Evolutionary conservation across 2,888 invertebrate genomes (phyloP).

Genomic region (Erannis defoliaria): DNA sequence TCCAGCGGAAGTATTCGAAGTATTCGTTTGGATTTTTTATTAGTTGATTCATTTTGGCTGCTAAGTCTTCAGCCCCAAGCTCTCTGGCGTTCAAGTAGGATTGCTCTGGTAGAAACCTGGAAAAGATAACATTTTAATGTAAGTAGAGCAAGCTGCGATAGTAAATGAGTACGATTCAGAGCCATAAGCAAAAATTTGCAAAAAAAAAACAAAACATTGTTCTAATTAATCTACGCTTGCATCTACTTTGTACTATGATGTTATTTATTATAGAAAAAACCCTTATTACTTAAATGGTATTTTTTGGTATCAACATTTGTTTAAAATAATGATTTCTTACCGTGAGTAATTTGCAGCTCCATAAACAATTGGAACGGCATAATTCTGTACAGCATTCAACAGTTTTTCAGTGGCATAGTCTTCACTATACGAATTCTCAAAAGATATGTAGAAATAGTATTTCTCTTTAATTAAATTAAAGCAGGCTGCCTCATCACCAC

Average conservation of each 20-base stretch:
- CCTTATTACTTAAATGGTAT: not conserved
- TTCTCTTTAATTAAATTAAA: conserved; percentile 51
- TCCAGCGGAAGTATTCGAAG: conserved; percentile 53
- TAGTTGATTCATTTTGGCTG: conserved; percentile 48
- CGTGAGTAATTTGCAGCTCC: conserved; percentile 87
- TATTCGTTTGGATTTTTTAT: conserved; percentile 50
- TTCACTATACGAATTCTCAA: conserved; percentile 63
- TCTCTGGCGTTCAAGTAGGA: conserved; percentile 53
- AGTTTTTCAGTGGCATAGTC: conserved; percentile 70
- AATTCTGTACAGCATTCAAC: conserved; percentile 74
- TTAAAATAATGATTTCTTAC: conserved; percentile 41
- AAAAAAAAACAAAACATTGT: too few species aligned
- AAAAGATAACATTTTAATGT: conserved; percentile 38
- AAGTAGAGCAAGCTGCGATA: too few species aligned
- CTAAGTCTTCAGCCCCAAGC: conserved; percentile 43
- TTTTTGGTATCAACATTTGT: not conserved
- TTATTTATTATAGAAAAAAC: too few species aligned
- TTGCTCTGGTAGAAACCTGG: conserved; percentile 55
- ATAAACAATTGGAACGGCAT: conserved; percentile 88
- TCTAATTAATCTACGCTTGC: too few species aligned
- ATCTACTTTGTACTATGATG: too few species aligned
- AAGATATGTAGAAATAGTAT: conserved; percentile 68
- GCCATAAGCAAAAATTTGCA: too few species aligned
- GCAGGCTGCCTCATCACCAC: conserved; percentile 46
- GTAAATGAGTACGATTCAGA: too few species aligned